Base-by-base conservation (phyloP, 2,113 vertebrate genomes). In the Bos javanicus region DNA sequence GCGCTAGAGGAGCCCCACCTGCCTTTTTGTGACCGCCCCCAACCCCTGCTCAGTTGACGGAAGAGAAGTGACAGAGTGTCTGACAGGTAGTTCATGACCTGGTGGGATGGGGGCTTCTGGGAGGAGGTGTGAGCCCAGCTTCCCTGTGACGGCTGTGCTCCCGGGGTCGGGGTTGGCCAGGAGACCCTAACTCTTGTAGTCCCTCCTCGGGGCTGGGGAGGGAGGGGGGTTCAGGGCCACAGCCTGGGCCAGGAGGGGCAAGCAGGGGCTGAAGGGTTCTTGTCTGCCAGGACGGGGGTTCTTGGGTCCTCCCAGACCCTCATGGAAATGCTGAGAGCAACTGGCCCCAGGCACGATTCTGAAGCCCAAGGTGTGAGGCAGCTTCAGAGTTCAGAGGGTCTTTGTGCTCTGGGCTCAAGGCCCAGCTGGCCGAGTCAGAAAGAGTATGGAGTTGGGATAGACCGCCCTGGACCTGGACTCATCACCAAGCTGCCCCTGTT, bases 401-500 rank as follows among this genome's bases (percentile, higher is more conserved):
- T 10, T 4, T 11, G 46, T 74, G 7, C 11, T 21, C 5, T 17
- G 46, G n/a, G 39, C 36, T 36, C 6, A 46, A 60, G 85, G 33
- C 16, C 2, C 1, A 23, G 57, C 1, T 15, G 87, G 39, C 76
- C 2, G 1, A 46, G 82, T 26, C 33, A 23, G 83, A 28, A 14
- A 30, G 12, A 28, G 67, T 2, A 0, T 0, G 30, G 62, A 26
- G 4, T 6, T 56, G 48, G 78, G 3, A 26, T 6, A 0, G n/a
- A 7, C 0, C 3, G 50, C 19, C 5, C 16, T 13, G 14, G 33
- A 6, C 5, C 6, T 4, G 62, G 89, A 0, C 62, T 2, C 4
- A 0, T 12, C 2, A 0, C 54, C 30, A 28, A 23, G 74, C 46
- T 52, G 46, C 48, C 9, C 50, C n/a, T 1, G 9, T n/a, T 67